Base-by-base conservation (phyloP, 1,140 invertebrate species). In the Pristionchus pacificus region DNA sequence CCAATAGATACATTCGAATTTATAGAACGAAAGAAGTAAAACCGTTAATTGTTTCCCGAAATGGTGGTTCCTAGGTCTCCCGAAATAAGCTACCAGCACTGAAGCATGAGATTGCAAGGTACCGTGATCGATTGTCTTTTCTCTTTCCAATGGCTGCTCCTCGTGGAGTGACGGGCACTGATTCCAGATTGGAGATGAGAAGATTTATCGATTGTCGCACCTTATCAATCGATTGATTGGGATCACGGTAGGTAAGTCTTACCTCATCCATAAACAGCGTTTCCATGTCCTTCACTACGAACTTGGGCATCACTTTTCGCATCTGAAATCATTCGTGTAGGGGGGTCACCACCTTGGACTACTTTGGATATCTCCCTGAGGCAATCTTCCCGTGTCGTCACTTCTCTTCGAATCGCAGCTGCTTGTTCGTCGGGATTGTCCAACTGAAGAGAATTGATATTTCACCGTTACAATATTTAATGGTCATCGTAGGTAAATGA, bases 251-350 rank as follows among this genome's bases (percentile, higher is more conserved):
- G 55, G 24, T 24, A 57, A 57, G 24, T 19, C 19, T 57, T 14
- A 97, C 87, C 86, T 99, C 97, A 88, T 98, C 96, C 75, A 98
- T 91, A 87, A 97, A 98, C 80, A 98, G 89, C 60, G 92, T 94
- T 87, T 99, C 96, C 97, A 99, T 99, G 87, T 98, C 96, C 89
- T 98, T 98, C 65, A 98, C 88, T 65, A 98, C 93, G 89, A 98
- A 98, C 86, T 93, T 95, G 73, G 96, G 96, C 91, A 97, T 95
- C 75, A 97, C 86, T 87, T 95, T 95, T 77, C 94, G 91, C 84
- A 96, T 95, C 91, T 97, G 86, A 67, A 79, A 29, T n/a, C 1
- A 29, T 14, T 27, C 30, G 6, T 29, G 67, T 30, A 10, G 25
- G 24, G 49, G 25, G 14, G 6, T 33, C 24, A 6, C 14, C 14